phyloP scores from a whole-genome alignment of 2,113 vertebrate genomes.

The Piaya cayana region DNA sequence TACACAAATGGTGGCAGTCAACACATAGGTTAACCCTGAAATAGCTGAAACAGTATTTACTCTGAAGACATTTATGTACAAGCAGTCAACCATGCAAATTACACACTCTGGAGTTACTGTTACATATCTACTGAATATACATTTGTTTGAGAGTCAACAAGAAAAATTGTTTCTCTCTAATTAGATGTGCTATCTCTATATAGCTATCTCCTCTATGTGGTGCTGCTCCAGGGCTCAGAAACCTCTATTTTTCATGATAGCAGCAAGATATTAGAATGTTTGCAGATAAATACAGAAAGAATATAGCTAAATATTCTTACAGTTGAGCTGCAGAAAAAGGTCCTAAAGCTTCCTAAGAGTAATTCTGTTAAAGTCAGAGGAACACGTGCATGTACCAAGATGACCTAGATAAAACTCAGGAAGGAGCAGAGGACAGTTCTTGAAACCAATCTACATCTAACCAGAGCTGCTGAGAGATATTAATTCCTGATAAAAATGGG shows the following conservation, averaged over 20 bases:
- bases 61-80: neutral
- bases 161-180: neutral
- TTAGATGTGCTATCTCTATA: neutral
- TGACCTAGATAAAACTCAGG: neutral
- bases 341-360: neutral
- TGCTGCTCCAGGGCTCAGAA: neutral
- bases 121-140: neutral
- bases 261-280: neutral
- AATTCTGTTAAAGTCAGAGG: neutral
- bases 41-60: neutral
- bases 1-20: neutral
- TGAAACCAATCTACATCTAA: slow-evolving; percentile 8
- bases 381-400: neutral
- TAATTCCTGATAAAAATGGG: slow-evolving; percentile 46
- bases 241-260: neutral
- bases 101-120: neutral
- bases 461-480: slow-evolving; percentile 22
- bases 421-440: neutral
- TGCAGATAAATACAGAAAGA: neutral
- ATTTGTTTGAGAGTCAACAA: neutral
- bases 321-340: neutral
- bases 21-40: neutral
- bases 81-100: neutral
- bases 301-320: neutral
- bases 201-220: neutral